Evolutionary conservation across 2,113 vertebrate genomes (phyloP), one percentile per base, ranked within the genome.

Genomic region (Tachuris rubrigastra): DNA sequence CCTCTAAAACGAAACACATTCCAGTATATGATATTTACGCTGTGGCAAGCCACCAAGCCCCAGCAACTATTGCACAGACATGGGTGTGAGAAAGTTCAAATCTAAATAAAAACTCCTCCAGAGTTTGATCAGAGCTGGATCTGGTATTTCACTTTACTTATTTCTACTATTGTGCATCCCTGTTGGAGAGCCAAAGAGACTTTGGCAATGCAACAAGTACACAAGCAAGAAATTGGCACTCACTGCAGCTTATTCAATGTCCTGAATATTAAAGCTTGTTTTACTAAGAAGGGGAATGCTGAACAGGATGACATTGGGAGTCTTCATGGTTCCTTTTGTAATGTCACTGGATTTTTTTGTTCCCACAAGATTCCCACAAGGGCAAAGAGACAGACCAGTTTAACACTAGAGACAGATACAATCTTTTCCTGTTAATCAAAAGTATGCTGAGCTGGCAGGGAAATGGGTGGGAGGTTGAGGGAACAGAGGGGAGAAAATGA

Each of bases 131-230:
- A 75, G 85, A 85, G 95, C 69, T 96, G 90, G 90, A 93, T 93
- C 96, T 96, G 94, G 84, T 87, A 92, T 93, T 94, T 68, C 59
- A 52, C 89, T 93, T 94, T 58, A 88, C 79, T 95, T 68, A 77
- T 87, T 95, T 97, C 89, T 96, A 82, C 87, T 93, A 93, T 97
- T 96, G 94, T 96, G 78, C 89, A 91, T 96, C 84, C 74, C 91
- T 84, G 71, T 47, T 85, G 89, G 91, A 95, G 69, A 95, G 91
- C 91, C 97, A 96, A 92, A 92, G 83, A 83, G 83, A 76, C 91
- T 89, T 94, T 96, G 96, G 91, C 95, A 96, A 82, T 1, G 37
- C 77, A 95, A 89, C 81, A 91, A 94, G 62, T 55, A 91, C n/a
- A 85, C 90, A 86, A 56, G 95, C 35, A 89, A 87, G 72, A 19